Evolutionary conservation across 1,140 invertebrate species (phyloP), one percentile per base, ranked within the genome.

Genomic region (Musca domestica): DNA sequence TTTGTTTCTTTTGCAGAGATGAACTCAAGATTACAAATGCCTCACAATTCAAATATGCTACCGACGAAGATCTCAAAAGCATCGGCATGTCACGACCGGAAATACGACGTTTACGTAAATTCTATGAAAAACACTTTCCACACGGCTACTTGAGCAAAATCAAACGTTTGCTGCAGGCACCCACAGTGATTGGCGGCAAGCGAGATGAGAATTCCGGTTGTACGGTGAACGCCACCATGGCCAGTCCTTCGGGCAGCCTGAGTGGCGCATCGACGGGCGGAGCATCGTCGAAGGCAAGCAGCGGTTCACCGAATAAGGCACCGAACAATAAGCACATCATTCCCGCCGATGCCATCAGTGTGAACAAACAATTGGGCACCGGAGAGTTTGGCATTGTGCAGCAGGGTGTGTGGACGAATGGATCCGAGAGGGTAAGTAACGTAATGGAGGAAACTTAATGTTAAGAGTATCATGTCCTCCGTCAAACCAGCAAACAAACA

Each of bases 381-480:
- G 97, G 98, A 14, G 96, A 99, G 80, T 99, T 99, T 86, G 97
- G 97, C 9, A 91, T 96, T 7, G 97, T 99, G 0, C 96, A 98
- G 76, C 96, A 98, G 83, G 97, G 95, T 3, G 93, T 98, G 3
- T 99, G 96, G 96, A 96, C 94, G n/a, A 94, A 95, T 79, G 92
- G 93, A 71, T 94, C 93, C 64, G 92, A 96, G 82, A 87, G 94
- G 81, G 92, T 94, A 82, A 85, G 87, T 82, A 54, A 20, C 48
- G 2, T 25, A 30, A 30, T 30, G 9, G 34, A 41, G 19, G 20
- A 56, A 56, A 19, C 14, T 4, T 14, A 56, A 56, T 25, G 22
- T 25, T 25, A 56, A 56, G 20, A 15, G 52, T 22, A 7, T 56
- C 54, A 41, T 41, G 19, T 66, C 25, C 12, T 49, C 10, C 66